Base-by-base conservation (phyloP, 1,140 invertebrate genomes). In the Bombus superbus region DNA sequence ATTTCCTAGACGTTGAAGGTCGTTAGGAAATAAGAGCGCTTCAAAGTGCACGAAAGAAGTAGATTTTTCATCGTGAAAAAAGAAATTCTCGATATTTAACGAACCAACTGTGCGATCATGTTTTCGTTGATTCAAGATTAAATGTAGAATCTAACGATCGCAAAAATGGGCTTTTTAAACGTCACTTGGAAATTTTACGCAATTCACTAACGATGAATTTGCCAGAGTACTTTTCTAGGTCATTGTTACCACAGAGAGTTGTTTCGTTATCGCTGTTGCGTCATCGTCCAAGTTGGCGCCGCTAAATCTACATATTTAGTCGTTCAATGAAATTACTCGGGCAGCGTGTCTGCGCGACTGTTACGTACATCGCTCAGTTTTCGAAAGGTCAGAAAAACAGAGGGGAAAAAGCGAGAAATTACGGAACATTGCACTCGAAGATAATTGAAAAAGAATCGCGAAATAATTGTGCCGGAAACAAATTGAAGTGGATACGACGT, bases 221-320 rank as follows among this genome's bases (percentile, higher is more conserved):
- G 40, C 0, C 44, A 22, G 66, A 75, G 11, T 38, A 80, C 59
- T 88, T 90, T 90, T 78, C 83, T n/a, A 85, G 86, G 88, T 85
- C 82, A 88, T 79, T 80, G 66, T 90, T 88, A 85, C 85, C 87
- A 84, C 44, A 71, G 59, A 85, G 73, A 82, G 79, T 89, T 79
- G 80, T 89, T 71, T 81, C 47, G 38, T 42, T 38, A 35, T 76
- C 47, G 38, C 6, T 53, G 47, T 91, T 91, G 77, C 89, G 69
- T 92, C 90, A 92, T 85, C 72, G 57, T 35, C 40, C 68, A 44
- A 81, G 78, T 76, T 83, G 86, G 76, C 85, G 85, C 73, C 83
- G 53, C 64, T 85, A 71, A 59, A 85, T 85, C 66, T 79, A 73
- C 89, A 84, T 87, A 85, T 85, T 89, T 85, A 91, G 80, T 72